Percentiles rank a stretch among this genome's conserved stretches.
phyloP scores from a whole-genome alignment of 2,113 vertebrate species.

The Ranitomeya variabilis region DNA sequence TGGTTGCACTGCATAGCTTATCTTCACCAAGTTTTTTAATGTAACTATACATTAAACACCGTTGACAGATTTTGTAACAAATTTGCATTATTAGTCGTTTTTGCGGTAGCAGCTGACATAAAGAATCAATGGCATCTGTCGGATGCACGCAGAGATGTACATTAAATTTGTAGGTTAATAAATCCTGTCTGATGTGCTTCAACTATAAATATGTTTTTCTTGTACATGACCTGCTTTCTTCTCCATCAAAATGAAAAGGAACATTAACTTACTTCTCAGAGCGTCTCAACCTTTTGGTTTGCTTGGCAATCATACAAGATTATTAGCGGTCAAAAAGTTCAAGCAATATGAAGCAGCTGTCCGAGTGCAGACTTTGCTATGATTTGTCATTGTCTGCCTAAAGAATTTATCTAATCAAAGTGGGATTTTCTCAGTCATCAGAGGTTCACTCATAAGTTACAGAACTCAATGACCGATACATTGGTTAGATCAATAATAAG shows the following conservation, averaged over 20 bases:
- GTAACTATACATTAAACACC: conserved; percentile 9
- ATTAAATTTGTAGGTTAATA: conserved; percentile 54
- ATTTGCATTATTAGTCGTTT: conserved; percentile 45
- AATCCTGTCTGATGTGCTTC: conserved; percentile 43
- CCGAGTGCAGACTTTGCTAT: conserved; percentile 30
- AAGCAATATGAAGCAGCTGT: conserved; percentile 40
- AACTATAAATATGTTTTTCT: conserved; percentile 48
- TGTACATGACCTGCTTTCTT: conserved; percentile 49
- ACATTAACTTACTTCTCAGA: conserved; percentile 54
- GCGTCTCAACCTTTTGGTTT: conserved; percentile 51
- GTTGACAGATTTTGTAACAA: conserved; percentile 22
- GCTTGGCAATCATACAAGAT: conserved; percentile 53
- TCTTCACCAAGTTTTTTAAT: conserved; percentile 26
- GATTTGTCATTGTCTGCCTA: conserved; percentile 52
- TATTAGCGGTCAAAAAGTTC: conserved; percentile 55
- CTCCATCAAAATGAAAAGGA: conserved; percentile 49
- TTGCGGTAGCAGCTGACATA: conserved; percentile 36
- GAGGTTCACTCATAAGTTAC: conserved; percentile 35
- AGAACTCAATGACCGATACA: conserved; percentile 8
- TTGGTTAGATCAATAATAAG: conserved; percentile 31
- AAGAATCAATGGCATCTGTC: conserved; percentile 48
- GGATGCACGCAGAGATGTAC: conserved; percentile 38
- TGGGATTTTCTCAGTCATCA: conserved; percentile 43
- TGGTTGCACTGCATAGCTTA: not conserved
- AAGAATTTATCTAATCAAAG: conserved; percentile 53